Conservation (phyloP, 1,140 invertebrate genomes). For the Aporrectodea caliginosa region DNA sequence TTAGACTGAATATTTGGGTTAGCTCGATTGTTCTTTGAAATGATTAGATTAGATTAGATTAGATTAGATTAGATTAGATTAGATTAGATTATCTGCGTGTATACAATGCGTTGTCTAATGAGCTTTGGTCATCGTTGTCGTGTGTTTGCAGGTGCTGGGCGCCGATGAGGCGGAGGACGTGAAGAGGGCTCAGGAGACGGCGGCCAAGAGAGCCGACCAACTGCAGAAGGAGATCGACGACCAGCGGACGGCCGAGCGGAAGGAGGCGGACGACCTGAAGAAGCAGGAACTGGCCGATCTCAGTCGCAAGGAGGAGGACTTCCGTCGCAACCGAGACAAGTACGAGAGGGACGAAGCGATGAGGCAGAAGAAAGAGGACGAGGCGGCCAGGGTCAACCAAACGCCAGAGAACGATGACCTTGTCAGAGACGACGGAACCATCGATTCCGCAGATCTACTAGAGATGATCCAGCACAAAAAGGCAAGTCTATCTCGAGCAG, state of each 20-base stretch:
- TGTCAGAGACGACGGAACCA: background rate
- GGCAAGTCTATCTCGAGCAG: too few relatives aligned
- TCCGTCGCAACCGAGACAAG: background rate
- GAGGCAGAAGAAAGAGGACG: background rate
- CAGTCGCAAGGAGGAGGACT: background rate
- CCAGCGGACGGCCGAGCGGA: background rate
- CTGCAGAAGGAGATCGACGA: background rate
- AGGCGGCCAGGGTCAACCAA: background rate
- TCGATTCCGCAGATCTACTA: background rate
- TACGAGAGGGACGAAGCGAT: background rate
- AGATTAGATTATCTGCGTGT: too few relatives aligned
- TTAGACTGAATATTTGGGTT: too few relatives aligned
- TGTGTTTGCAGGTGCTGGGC: background rate
- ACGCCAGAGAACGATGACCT: background rate
- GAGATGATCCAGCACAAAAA: background rate
- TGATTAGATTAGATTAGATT: too few relatives aligned
- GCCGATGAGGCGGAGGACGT: background rate
- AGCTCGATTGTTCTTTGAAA: too few relatives aligned
- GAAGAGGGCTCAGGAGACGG: background rate
- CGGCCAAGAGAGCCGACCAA: background rate
- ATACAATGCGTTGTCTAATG: too few relatives aligned
- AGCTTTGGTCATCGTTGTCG: too few relatives aligned
- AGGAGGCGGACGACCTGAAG: background rate
- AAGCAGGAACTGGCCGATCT: background rate
- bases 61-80: too few relatives aligned